Percentiles rank a stretch among this genome's conserved stretches.
phyloP scores from a whole-genome alignment of 2,113 vertebrate genomes.

The Cromileptes altivelis region DNA sequence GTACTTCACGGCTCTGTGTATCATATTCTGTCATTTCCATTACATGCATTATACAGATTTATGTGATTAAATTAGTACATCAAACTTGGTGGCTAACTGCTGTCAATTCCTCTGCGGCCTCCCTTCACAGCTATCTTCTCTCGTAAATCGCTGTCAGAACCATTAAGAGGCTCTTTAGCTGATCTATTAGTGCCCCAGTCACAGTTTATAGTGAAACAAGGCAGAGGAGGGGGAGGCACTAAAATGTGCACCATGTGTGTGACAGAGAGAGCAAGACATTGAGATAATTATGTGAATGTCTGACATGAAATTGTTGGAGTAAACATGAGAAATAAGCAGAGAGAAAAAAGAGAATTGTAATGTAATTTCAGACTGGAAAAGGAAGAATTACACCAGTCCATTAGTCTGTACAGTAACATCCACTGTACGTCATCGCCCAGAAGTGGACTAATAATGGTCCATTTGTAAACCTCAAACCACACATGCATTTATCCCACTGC shows the following conservation, averaged over 20 bases:
- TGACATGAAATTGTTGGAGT: neutral
- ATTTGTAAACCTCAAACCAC: constrained; percentile 64
- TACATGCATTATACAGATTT: constrained; percentile 50
- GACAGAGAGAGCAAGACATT: neutral
- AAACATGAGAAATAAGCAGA: neutral
- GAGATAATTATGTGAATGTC: neutral
- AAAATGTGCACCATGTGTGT: neutral
- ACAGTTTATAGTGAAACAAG: neutral
- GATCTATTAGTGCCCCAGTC: constrained; percentile 46
- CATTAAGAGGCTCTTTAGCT: constrained; percentile 63
- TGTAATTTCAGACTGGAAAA: neutral
- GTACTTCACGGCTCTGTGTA: neutral
- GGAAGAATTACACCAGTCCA: constrained; percentile 36
- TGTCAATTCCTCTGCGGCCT: constrained; percentile 33
- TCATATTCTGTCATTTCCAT: constrained; percentile 50
- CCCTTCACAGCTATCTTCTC: constrained; percentile 7
- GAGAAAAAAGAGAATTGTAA: neutral
- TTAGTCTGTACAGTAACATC: constrained; percentile 41
- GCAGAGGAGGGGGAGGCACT: neutral
- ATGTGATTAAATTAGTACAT: constrained; percentile 57
- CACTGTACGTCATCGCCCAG: constrained; percentile 12
- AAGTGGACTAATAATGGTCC: constrained; percentile 56
- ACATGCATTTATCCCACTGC: constrained; percentile 22
- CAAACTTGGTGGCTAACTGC: constrained; percentile 32
- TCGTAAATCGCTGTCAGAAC: constrained; percentile 53